These are phyloP conservation scores for Pseudorhombus dupliciocellatus DNA, from an alignment of 2,113 vertebrate species.

Conservation along the genomic window DNA sequence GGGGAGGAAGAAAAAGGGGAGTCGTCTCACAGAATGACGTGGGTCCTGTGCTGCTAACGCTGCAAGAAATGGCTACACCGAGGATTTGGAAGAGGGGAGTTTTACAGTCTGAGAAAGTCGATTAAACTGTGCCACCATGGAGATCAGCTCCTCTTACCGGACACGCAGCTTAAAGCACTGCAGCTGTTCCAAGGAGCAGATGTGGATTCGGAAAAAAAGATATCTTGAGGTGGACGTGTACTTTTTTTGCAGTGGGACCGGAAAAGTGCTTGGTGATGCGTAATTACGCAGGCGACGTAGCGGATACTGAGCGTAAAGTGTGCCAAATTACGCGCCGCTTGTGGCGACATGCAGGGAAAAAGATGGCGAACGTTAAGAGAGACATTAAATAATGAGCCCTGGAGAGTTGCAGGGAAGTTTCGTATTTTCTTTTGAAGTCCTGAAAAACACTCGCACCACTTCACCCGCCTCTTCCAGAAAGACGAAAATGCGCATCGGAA, in stretches of 20 bases:
- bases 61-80: conserved; percentile 45
- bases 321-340: conserved; percentile 39
- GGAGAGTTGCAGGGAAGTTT: too few relatives aligned
- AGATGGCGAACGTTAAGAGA: too few relatives aligned
- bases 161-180: neutral
- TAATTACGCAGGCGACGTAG: conserved; percentile 27
- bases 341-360: conserved; percentile 1
- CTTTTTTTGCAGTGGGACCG: conserved; percentile 41
- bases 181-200: accelerated
- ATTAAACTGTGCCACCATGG: neutral
- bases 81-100: neutral
- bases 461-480: neutral
- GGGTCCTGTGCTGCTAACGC: conserved; percentile 51
- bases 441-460: neutral
- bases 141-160: neutral
- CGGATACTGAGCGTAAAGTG: conserved; percentile 25
- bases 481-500: neutral
- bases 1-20: conserved; percentile 42
- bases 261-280: conserved; percentile 44
- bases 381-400: too few relatives aligned
- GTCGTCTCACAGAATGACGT: conserved; percentile 71
- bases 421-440: too few relatives aligned
- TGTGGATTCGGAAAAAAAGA: neutral
- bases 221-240: neutral
- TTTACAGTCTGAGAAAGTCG: neutral